Base-by-base conservation (phyloP, 1,140 invertebrate species). In the Spodoptera frugiperda region DNA sequence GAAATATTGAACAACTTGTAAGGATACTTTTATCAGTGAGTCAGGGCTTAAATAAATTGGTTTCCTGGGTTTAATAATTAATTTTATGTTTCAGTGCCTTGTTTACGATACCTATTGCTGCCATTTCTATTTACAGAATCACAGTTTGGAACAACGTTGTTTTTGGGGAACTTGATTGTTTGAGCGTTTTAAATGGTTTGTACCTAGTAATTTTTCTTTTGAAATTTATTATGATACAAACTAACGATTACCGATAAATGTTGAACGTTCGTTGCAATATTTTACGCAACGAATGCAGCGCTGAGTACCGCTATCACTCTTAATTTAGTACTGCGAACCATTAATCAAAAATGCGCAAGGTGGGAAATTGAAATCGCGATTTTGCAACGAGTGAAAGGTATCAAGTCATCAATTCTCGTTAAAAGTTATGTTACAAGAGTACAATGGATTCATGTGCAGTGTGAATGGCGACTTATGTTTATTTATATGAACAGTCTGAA, bases 11-110 rank as follows among this genome's bases (percentile, higher is more conserved):
- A 55, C 54, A 48, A 19, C 55, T 59, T 59, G 70, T 59, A 73
- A 73, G 70, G 53, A 73, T 73, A 59, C 70, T 73, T 73, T 57
- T 73, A 73, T 73, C 70, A 73, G 55, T 25, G 15, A 48, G 54
- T 30, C 70, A 59, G 44, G 55, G 15, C 39, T 25, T 59, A 59
- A 44, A 59, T 39, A 73, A 73, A 73, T 59, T 73, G 54, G 12
- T 59, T 59, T 54, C 55, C 54, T 54, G 19, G 14, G 57, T 59
- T 59, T 57, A 73, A 73, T 73, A 49, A 59, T 73, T 73, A 48
- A 59, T 21, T 73, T 59, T 73, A 73, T 59, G 39, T 48, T 0
- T 39, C 39, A 44, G 17, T 49, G 39, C 59, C 59, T 44, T 57
- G 54, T 25, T 39, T 46, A 30, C 17, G 57, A 15, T 49, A 39